A percentile compares a stretch with the other conserved stretches of the same genome.
Evolutionary conservation across 1,140 invertebrate genomes (phyloP).

Genomic region (Melanaphis sacchari): DNA sequence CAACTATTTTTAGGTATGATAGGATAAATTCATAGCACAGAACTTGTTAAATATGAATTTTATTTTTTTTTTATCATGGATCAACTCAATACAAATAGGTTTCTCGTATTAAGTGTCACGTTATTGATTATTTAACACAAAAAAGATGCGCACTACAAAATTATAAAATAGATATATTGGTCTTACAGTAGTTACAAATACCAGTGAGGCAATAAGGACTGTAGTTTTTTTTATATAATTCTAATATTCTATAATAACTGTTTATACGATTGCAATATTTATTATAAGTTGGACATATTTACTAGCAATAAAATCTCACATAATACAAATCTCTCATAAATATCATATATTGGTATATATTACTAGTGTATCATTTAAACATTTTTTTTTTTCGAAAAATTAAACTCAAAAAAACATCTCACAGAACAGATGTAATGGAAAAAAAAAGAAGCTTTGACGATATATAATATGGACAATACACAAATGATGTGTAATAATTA

Average conservation of each 20-base stretch:
- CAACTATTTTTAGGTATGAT: background rate
- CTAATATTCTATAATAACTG: background rate
- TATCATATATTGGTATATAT: background rate
- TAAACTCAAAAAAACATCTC: no score
- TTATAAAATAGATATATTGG: background rate
- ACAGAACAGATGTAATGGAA: no score
- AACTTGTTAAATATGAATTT: background rate
- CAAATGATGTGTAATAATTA: background rate
- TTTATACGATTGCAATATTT: background rate
- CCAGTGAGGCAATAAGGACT: background rate
- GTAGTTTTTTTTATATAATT: background rate
- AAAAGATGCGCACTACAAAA: no score
- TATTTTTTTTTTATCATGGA: background rate
- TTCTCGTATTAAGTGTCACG: background rate
- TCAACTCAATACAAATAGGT: background rate
- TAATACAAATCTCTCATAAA: background rate
- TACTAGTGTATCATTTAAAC: background rate
- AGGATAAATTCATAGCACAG: background rate
- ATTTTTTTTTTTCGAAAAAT: background rate
- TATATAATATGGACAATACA: background rate
- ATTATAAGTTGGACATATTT: background rate
- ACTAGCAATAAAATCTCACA: background rate
- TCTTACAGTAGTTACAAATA: background rate
- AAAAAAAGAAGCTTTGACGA: background rate
- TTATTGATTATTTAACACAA: no score